Evolutionary conservation across 2,113 vertebrate species (phyloP), one percentile per base, ranked within the genome.

Genomic region (Callionymus lyra): DNA sequence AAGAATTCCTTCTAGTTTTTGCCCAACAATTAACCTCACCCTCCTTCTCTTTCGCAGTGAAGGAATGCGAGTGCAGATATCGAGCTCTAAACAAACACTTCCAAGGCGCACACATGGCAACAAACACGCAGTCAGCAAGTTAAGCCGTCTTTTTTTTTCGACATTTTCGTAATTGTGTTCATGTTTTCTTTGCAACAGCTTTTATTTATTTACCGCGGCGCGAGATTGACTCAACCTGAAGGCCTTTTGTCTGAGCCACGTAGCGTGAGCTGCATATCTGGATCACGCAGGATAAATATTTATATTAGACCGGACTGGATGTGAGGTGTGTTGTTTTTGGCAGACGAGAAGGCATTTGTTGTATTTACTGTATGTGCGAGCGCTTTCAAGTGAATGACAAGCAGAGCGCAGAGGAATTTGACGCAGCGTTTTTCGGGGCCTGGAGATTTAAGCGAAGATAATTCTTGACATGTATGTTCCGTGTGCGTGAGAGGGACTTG

Each of bases 401-500:
- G 49, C 45, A 54, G 54, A 59, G 51, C 46, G 47, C 41, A 54
- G 56, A 56, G 51, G 48, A 46, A 56, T 49, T 50, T 50, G 43
- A 57, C 60, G 59, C 39, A 45, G 51, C 63, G 67, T 64, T 55
- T 50, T n/a, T n/a, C n/a, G n/a, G 73, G 53, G 45, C 67, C 52
- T 70, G 56, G 47, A 76, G 69, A 79, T 79, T 56, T 56, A 68
- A 53, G 52, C 46, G 31, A 41, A 75, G 68, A 77, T 74, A 81
- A 67, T 54, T 54, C 53, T 58, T 70, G 68, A 72, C 48, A 56
- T 65, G 56, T 70, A 27, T 27, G 62, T 44, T 46, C 34, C 32
- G 55, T 63, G 53, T 79, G 76, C 64, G 70, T 79, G 80, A 76
- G 72, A 81, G 55, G 68, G 50, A 35, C 70, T 67, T 69, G 65